Base-by-base conservation (phyloP, 2,113 vertebrate genomes). In the Polyodon spathula region DNA sequence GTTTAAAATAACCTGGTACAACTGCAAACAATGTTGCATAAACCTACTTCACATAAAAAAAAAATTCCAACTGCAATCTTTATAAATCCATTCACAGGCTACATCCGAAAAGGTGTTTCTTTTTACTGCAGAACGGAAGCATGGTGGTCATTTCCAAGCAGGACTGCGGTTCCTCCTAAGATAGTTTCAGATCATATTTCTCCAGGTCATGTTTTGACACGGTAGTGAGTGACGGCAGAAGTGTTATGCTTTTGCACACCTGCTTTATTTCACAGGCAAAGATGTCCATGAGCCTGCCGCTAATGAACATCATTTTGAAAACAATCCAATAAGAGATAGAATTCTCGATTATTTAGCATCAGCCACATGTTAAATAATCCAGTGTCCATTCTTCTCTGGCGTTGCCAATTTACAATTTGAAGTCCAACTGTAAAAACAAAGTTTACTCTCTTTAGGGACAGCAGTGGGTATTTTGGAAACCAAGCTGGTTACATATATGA, bases 151-250 rank as follows among this genome's bases (percentile, higher is more conserved):
- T 60, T 43, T 57, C 15, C 9, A 12, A 39, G 17, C 12, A 27
- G 46, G 60, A 57, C n/a, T 14, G 27, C 17, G 12, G 54, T 62
- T 58, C 62, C 27, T 59, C 42, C 10, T 65, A n/a, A 41, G 38
- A 16, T 39, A 59, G 48, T 50, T 52, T 4, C n/a, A 55, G 61
- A 38, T 66, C 37, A 38, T 63, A 59, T 63, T 67, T 64, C 56
- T 60, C 16, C n/a, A n/a, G n/a, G 11, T 53, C 52, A 60, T 56
- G 59, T 65, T 60, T 60, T 69, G 60, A 69, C 64, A 63, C 56
- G 59, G 53, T 56, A 46, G n/a, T 27, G 40, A 64, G 56, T 59
- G 61, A 66, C 53, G 64, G 64, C 67, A 69, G 64, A 52, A 72
- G 64, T 64, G 55, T n/a, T 58, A 58, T 42, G 11, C 46, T 50